A percentile compares a stretch with the other conserved stretches of the same genome.
Evolutionary conservation across 2,113 vertebrate species (phyloP).

Genomic region (Xiphophorus hellerii): DNA sequence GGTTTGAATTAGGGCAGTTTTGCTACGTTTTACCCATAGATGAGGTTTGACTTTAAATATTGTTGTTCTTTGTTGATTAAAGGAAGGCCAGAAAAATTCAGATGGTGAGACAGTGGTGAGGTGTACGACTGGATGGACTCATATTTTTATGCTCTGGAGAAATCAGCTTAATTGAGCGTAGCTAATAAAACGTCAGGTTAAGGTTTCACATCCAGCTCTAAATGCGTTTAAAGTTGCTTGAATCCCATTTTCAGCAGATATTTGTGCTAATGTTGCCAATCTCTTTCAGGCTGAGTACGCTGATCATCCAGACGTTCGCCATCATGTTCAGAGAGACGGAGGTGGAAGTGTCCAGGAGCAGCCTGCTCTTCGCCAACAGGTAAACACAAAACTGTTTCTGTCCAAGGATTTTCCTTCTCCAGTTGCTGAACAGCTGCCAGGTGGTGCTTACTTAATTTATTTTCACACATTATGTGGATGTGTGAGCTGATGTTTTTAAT

Average conservation of each 20-base stretch:
- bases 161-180: background rate
- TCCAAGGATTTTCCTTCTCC: background rate
- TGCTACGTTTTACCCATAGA: no score
- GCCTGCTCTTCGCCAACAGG: conserved; percentile 77
- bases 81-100: background rate
- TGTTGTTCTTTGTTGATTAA: no score
- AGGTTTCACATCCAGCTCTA: background rate
- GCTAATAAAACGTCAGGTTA: background rate
- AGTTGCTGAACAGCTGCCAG: background rate
- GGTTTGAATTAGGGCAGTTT: no score
- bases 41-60: no score
- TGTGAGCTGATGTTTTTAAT: no score
- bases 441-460: no score
- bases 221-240: no score
- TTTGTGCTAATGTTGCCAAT: background rate
- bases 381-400: conserved; percentile 43
- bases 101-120: background rate
- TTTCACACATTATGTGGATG: no score
- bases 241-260: background rate
- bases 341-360: conserved; percentile 72
- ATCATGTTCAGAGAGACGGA: conserved; percentile 85
- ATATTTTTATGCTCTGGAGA: background rate
- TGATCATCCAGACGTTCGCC: conserved; percentile 79
- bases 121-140: background rate
- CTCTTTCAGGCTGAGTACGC: conserved; percentile 74